phyloP scores from a whole-genome alignment of 2,888 invertebrate genomes.

The Pterostichus madidus region DNA sequence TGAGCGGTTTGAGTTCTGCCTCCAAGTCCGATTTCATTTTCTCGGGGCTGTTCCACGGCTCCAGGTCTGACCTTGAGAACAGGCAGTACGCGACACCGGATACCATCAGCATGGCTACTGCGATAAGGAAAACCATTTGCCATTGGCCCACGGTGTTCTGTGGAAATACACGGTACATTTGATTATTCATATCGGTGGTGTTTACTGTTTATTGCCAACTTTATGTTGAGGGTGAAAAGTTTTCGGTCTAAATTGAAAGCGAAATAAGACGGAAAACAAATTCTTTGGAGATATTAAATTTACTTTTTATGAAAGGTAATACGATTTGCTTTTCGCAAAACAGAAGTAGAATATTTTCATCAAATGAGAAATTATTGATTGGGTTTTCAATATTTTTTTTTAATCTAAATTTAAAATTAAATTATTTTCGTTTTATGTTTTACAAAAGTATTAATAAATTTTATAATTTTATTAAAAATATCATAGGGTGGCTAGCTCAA shows the following conservation, averaged over 20 bases:
- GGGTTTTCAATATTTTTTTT: too few species aligned
- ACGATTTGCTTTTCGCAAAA: too few species aligned
- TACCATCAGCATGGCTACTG: slow-evolving; percentile 78
- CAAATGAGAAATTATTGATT: too few species aligned
- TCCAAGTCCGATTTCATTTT: slow-evolving; percentile 66
- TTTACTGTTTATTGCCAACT: slow-evolving; percentile 1
- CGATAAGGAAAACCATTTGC: slow-evolving; percentile 81
- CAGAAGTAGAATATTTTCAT: too few species aligned
- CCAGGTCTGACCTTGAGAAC: slow-evolving; percentile 80
- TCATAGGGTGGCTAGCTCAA: too few species aligned
- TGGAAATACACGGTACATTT: slow-evolving; percentile 60
- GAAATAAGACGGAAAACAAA: background rate
- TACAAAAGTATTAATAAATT: too few species aligned
- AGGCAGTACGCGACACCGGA: slow-evolving; percentile 79
- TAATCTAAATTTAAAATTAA: too few species aligned
- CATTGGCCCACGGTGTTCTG: slow-evolving; percentile 82
- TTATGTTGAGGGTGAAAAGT: background rate
- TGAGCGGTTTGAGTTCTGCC: slow-evolving; percentile 69
- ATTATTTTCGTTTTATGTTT: too few species aligned
- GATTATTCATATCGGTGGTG: slow-evolving; percentile 25
- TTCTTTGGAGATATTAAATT: too few species aligned
- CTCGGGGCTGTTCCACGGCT: slow-evolving; percentile 80
- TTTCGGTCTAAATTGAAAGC: slow-evolving; percentile 3
- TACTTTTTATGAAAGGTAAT: too few species aligned
- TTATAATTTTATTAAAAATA: too few species aligned